A percentile compares a stretch with the other conserved stretches of the same genome.
Evolutionary conservation across 2,113 vertebrate species (phyloP).

Genomic region (Mustelus asterias): DNA sequence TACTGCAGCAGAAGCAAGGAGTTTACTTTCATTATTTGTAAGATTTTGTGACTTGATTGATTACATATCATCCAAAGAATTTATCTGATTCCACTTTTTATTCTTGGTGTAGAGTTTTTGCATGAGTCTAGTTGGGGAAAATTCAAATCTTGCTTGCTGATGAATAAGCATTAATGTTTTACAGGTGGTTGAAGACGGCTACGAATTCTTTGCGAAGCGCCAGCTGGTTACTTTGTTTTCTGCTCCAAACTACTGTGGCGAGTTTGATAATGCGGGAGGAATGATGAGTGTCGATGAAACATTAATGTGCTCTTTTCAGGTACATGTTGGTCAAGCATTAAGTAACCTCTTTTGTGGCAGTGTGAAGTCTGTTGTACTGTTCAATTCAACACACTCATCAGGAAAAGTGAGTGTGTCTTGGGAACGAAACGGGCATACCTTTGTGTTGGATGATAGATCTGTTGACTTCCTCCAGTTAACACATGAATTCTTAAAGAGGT

Average conservation of each 20-base stretch:
- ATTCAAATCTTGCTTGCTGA: background rate
- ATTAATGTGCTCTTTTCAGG: slow-evolving; percentile 95
- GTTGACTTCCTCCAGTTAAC: background rate
- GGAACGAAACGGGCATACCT: background rate
- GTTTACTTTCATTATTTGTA: background rate
- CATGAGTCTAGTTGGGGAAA: background rate
- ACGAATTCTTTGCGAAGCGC: slow-evolving; percentile 91
- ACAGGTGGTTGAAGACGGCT: slow-evolving; percentile 90
- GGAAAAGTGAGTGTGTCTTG: background rate
- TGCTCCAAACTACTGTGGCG: slow-evolving; percentile 89
- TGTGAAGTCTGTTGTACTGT: background rate
- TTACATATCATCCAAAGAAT: background rate
- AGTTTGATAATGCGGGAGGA: slow-evolving; percentile 90
- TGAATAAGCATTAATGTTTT: slow-evolving; percentile 38
- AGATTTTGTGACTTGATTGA: background rate
- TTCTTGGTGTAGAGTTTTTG: background rate
- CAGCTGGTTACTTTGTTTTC: slow-evolving; percentile 90
- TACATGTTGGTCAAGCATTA: slow-evolving; percentile 45
- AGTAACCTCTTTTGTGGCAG: background rate
- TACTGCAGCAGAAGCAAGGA: background rate
- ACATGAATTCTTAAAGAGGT: no score
- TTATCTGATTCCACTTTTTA: background rate
- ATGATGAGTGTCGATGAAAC: slow-evolving; percentile 97
- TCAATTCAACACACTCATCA: background rate
- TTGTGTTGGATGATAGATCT: background rate